These are phyloP conservation scores for Anodontia alba DNA, from an alignment of 2,888 invertebrate genomes.

Conservation along the genomic window DNA sequence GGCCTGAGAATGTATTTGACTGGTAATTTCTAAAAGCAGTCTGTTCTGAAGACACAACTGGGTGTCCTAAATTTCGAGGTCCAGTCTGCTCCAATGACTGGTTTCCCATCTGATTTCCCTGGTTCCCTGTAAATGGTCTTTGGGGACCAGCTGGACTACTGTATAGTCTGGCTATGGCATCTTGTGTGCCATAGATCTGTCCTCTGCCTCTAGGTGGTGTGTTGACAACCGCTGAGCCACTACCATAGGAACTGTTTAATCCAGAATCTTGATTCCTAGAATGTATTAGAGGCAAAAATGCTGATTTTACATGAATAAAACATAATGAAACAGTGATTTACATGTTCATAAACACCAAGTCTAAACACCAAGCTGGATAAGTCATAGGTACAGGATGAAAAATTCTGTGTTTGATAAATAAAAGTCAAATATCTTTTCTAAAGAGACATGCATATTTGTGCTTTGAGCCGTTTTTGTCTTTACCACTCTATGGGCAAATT, in stretches of 20 bases:
- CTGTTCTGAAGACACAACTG: conserved; percentile 3
- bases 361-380: no score
- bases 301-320: not conserved
- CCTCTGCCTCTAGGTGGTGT: conserved; percentile 41
- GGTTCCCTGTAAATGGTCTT: conserved; percentile 29
- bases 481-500: no score
- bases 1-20: not conserved
- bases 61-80: not conserved
- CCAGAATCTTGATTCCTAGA: conserved; percentile 49
- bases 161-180: conserved; percentile 66
- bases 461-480: no score
- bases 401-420: no score
- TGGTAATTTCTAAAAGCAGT: conserved; percentile 13
- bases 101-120: conserved; percentile 16
- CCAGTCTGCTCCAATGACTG: not conserved
- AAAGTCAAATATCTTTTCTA: no score
- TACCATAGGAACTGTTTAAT: conserved; percentile 43
- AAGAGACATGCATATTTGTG: no score
- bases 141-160: conserved; percentile 60
- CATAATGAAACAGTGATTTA: no score
- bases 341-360: no score
- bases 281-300: no score
- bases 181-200: conserved; percentile 64
- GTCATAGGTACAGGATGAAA: no score
- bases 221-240: conserved; percentile 28